Evolutionary conservation across 2,888 invertebrate genomes (phyloP).

Genomic region (Pammene fasciana): DNA sequence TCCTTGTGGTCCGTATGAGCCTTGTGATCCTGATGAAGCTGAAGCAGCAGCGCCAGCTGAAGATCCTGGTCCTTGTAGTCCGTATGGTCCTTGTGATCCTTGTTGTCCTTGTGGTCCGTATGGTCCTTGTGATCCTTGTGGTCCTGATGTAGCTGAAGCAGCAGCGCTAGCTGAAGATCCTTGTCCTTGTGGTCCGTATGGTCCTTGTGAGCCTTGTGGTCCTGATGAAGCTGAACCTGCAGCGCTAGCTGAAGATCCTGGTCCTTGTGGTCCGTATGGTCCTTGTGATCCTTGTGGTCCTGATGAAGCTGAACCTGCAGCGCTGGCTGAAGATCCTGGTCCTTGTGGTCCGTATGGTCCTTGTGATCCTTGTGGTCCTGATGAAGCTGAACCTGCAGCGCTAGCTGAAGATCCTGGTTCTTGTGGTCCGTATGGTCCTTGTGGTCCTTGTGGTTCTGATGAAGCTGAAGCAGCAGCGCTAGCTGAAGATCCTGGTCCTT

Average conservation of each 20-base stretch:
- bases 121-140: slow-evolving; percentile 9
- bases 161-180: slow-evolving; percentile 3
- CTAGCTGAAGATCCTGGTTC: slow-evolving; percentile 36
- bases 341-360: slow-evolving; percentile 34
- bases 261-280: slow-evolving; percentile 28
- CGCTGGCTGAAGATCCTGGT: too few relatives aligned
- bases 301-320: too few relatives aligned
- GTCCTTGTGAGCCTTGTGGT: slow-evolving; percentile 17
- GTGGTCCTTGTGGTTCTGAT: neutral
- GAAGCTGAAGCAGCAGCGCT: neutral
- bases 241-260: slow-evolving; percentile 13
- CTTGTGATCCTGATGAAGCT: slow-evolving; percentile 23
- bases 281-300: slow-evolving; percentile 11
- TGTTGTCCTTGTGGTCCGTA: neutral
- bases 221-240: neutral
- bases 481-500: neutral
- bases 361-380: neutral
- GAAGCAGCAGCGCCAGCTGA: too few relatives aligned
- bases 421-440: slow-evolving; percentile 20
- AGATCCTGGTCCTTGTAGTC: slow-evolving; percentile 6
- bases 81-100: slow-evolving; percentile 5
- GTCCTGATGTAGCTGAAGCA: neutral
- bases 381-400: slow-evolving; percentile 32
- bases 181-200: neutral
- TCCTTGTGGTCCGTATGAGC: slow-evolving; percentile 23